Conservation (phyloP, 1,140 invertebrate species). For the Pemphigus obesinymphae region DNA sequence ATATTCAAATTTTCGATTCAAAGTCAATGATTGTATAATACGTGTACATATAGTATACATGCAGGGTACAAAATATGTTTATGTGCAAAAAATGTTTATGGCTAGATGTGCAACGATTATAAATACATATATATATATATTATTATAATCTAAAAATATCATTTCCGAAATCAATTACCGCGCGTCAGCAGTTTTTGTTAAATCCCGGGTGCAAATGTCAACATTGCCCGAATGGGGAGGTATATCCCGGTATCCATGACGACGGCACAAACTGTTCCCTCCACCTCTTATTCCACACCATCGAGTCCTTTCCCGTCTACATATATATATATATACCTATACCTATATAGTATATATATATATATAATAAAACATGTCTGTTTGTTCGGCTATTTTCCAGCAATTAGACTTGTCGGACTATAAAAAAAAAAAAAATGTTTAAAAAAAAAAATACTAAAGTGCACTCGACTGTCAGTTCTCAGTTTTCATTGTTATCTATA, state of each 20-base stretch:
- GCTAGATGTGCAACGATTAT: neutral
- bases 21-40: too few relatives aligned
- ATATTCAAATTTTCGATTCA: too few relatives aligned
- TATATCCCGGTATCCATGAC: conserved; percentile 37
- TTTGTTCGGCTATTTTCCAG: conserved; percentile 42
- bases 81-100: conserved; percentile 32
- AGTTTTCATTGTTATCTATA: conserved; percentile 25
- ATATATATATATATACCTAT: neutral
- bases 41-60: neutral
- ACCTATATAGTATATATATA: neutral
- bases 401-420: conserved; percentile 38
- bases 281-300: neutral
- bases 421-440: conserved; percentile 5
- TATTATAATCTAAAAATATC: conserved; percentile 21
- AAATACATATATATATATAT: neutral
- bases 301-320: conserved; percentile 3
- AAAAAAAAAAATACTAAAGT: neutral
- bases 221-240: conserved; percentile 35
- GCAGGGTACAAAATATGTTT: too few relatives aligned
- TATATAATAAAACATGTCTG: neutral
- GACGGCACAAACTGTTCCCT: conserved; percentile 36
- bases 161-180: conserved; percentile 37
- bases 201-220: conserved; percentile 41
- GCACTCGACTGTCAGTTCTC: conserved; percentile 17
- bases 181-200: conserved; percentile 36